These are phyloP conservation scores for Drosophila cardini DNA, from an alignment of 1,140 invertebrate genomes.

Conservation along the genomic window DNA sequence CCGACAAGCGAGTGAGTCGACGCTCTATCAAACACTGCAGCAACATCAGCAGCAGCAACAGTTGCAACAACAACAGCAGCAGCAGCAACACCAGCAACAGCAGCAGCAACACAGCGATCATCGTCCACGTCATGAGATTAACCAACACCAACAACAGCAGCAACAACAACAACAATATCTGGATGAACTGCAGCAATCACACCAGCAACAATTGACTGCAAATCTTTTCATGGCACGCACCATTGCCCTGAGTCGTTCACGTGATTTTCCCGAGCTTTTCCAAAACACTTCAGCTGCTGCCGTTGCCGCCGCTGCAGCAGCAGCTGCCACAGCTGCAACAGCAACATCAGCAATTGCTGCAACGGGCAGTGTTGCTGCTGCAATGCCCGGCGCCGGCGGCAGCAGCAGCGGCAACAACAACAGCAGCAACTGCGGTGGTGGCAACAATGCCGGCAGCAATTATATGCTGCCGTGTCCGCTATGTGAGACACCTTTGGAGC, in stretches of 20 bases:
- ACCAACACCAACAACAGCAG: slow-evolving; percentile 68
- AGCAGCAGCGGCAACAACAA: slow-evolving; percentile 46
- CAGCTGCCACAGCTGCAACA: slow-evolving; percentile 77
- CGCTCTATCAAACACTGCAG: slow-evolving; percentile 67
- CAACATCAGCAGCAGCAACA: slow-evolving; percentile 56
- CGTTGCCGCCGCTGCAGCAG: slow-evolving; percentile 77
- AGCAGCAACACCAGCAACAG: slow-evolving; percentile 41
- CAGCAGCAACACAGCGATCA: slow-evolving; percentile 41
- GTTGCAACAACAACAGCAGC: slow-evolving; percentile 45
- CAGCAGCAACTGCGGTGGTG: slow-evolving; percentile 17
- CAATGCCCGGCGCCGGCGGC: slow-evolving; percentile 56
- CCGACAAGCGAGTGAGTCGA: slow-evolving; percentile 68
- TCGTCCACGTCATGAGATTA: slow-evolving; percentile 30
- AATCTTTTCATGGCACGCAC: slow-evolving; percentile 81
- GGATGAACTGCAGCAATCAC: slow-evolving; percentile 79
- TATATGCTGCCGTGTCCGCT: slow-evolving; percentile 88
- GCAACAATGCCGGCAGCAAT: slow-evolving; percentile 54
- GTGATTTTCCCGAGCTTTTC: slow-evolving; percentile 76
- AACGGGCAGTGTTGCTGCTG: slow-evolving; percentile 21
- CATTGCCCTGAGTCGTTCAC: slow-evolving; percentile 70
- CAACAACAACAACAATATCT: slow-evolving; percentile 85
- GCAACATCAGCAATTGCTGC: slow-evolving; percentile 67
- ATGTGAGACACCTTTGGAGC: slow-evolving; percentile 88
- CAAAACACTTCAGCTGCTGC: slow-evolving; percentile 72
- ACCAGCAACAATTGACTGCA: slow-evolving; percentile 84